Evolutionary conservation across 2,888 invertebrate genomes (phyloP).

Genomic region (Trachelus stipa): DNA sequence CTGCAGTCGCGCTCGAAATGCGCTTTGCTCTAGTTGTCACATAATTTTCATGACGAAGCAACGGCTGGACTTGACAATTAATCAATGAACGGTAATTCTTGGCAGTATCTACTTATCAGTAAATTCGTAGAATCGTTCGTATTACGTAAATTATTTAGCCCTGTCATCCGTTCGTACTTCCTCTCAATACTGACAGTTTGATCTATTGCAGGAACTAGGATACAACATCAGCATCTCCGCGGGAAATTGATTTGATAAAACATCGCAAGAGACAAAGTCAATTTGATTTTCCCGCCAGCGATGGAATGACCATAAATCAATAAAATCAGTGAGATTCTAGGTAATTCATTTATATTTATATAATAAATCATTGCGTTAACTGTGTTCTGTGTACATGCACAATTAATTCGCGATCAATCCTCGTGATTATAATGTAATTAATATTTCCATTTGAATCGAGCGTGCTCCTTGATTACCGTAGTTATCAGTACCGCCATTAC

Average conservation of each 20-base stretch:
- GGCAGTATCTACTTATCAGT: neutral
- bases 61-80: neutral
- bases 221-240: too few relatives aligned
- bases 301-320: too few relatives aligned
- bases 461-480: neutral
- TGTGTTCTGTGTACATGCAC: neutral
- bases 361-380: neutral
- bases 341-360: neutral
- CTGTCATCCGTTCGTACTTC: neutral
- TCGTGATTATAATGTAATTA: neutral
- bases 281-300: neutral
- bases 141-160: neutral
- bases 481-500: neutral
- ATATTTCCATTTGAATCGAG: neutral
- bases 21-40: too few relatives aligned
- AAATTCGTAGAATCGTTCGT: neutral
- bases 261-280: neutral
- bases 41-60: neutral
- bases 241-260: too few relatives aligned
- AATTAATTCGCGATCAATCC: neutral
- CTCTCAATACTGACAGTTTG: neutral
- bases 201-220: too few relatives aligned
- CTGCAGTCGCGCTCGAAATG: too few relatives aligned
- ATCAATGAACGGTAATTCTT: neutral
- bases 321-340: neutral